Conservation (phyloP, 1,140 invertebrate species). For the Thaumatotibia leucotreta region DNA sequence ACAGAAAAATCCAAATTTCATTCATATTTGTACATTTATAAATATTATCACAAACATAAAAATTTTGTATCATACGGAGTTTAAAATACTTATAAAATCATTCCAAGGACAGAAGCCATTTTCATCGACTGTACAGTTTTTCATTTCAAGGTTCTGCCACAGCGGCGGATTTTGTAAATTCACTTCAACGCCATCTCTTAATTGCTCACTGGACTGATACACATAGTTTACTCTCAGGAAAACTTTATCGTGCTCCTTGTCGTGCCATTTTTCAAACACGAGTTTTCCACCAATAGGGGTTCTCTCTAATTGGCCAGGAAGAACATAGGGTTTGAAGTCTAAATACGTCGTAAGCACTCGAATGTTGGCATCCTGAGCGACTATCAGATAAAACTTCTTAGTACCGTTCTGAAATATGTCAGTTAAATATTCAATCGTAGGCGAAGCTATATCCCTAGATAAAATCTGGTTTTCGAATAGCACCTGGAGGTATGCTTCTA, state of each 20-base stretch:
- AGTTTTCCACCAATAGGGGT: constrained; percentile 59
- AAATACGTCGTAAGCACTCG: not conserved
- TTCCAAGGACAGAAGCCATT: constrained; percentile 51
- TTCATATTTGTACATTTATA: too few species aligned
- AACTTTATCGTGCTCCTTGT: constrained; percentile 23
- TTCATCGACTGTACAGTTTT: constrained; percentile 36
- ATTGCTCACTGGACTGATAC: constrained; percentile 47
- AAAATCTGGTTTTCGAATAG: constrained; percentile 44
- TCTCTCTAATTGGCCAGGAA: constrained; percentile 41
- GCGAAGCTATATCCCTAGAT: constrained; percentile 43
- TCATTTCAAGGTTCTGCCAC: constrained; percentile 36
- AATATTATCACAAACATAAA: too few species aligned
- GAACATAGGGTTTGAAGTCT: constrained; percentile 33
- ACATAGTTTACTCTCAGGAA: constrained; percentile 57
- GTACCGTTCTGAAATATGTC: constrained; percentile 32
- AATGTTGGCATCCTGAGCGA: constrained; percentile 15
- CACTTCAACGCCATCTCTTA: constrained; percentile 35
- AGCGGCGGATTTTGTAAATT: constrained; percentile 40
- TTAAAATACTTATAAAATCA: constrained; percentile 38
- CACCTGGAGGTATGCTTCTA: constrained; percentile 45
- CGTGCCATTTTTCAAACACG: constrained; percentile 58
- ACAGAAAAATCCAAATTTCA: too few species aligned
- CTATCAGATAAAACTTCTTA: not conserved
- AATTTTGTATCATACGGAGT: too few species aligned
- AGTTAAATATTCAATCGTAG: constrained; percentile 43